Evolutionary conservation across 2,113 vertebrate species (phyloP).

Genomic region (Otolemur garnettii): DNA sequence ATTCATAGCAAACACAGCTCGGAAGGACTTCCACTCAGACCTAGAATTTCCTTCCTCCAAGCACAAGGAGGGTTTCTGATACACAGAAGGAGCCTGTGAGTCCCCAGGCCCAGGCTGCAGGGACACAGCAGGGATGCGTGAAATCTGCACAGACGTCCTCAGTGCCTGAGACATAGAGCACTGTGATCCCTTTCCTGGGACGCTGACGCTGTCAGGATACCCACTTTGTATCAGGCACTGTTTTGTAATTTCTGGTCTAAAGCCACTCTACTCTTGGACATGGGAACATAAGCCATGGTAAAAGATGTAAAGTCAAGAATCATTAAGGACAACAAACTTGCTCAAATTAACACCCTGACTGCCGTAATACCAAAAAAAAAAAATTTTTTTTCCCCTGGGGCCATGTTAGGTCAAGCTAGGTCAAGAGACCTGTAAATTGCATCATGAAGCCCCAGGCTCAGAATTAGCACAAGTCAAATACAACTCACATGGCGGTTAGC

Average conservation of each 20-base stretch:
- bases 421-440: too few relatives aligned
- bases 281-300: background rate
- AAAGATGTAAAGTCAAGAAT: background rate
- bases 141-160: background rate
- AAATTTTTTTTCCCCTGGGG: too few relatives aligned
- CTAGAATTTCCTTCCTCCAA: background rate
- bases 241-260: background rate
- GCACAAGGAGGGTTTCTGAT: background rate
- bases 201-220: too few relatives aligned
- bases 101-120: too few relatives aligned
- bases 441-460: too few relatives aligned
- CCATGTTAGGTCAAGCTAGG: too few relatives aligned
- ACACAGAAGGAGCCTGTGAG: background rate
- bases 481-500: too few relatives aligned
- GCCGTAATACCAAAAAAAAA: too few relatives aligned
- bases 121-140: accelerated
- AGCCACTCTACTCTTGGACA: background rate
- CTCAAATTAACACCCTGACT: too few relatives aligned
- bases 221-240: background rate
- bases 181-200: background rate
- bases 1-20: background rate
- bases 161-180: background rate
- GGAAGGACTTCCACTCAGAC: background rate
- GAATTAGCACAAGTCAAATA: too few relatives aligned
- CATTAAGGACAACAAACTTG: background rate